A percentile compares a stretch with the other conserved stretches of the same genome.
These are phyloP conservation scores for Diogma glabrata DNA, from an alignment of 2,888 invertebrate genomes.

Conservation along the genomic window DNA sequence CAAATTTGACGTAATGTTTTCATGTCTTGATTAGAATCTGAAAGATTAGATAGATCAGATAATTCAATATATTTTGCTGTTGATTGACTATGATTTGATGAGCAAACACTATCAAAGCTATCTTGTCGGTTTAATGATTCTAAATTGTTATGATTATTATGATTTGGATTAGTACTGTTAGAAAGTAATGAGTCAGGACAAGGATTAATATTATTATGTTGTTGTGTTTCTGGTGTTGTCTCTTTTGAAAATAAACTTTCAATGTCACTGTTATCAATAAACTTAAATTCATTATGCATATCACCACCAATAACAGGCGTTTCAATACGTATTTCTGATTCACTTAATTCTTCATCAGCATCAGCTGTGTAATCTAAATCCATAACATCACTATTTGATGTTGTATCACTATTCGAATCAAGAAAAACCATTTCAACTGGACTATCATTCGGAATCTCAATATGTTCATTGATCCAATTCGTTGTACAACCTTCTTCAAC, in stretches of 20 bases:
- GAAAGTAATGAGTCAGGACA: too few species aligned
- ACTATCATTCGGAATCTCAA: constrained; percentile 39
- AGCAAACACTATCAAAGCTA: constrained; percentile 49
- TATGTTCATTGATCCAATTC: constrained; percentile 34
- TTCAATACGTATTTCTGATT: constrained; percentile 23
- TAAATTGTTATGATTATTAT: not conserved
- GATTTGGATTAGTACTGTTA: constrained; percentile 13
- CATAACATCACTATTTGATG: constrained; percentile 47
- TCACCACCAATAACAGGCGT: constrained; percentile 23
- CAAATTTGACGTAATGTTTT: constrained; percentile 51
- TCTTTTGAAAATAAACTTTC: constrained; percentile 10
- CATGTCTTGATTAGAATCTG: constrained; percentile 17
- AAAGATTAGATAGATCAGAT: constrained; percentile 19
- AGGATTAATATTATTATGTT: too few species aligned
- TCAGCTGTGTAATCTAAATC: constrained; percentile 42
- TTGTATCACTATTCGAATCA: constrained; percentile 38
- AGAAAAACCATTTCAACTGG: constrained; percentile 58
- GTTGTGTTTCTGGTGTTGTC: constrained; percentile 4
- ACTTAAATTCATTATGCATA: constrained; percentile 17
- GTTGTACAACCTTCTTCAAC: constrained; percentile 47
- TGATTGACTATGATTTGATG: constrained; percentile 40
- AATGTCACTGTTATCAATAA: constrained; percentile 12
- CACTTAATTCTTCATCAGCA: constrained; percentile 39
- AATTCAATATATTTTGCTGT: constrained; percentile 52
- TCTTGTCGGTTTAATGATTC: constrained; percentile 38